A percentile compares a stretch with the other conserved stretches of the same genome.
Evolutionary conservation across 2,113 vertebrate species (phyloP).

Genomic region (Cranoglanis bouderius): DNA sequence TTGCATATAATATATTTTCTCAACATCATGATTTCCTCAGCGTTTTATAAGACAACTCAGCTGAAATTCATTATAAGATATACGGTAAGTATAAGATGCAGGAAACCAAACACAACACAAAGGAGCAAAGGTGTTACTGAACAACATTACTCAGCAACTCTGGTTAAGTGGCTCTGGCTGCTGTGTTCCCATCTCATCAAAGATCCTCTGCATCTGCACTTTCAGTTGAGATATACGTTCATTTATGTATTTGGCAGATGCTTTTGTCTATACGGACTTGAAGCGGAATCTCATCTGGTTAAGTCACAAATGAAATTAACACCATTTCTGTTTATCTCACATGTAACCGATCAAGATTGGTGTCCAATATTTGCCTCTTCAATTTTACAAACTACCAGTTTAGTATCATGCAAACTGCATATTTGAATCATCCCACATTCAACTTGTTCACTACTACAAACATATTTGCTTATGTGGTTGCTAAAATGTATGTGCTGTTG

Average conservation of each 20-base stretch:
- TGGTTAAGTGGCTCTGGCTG: not conserved
- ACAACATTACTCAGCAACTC: not conserved
- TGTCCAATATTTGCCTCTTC: not conserved
- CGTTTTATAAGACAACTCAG: constrained; percentile 12
- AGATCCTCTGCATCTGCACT: not conserved
- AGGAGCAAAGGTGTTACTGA: not conserved
- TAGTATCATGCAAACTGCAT: not conserved
- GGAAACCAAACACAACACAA: not conserved
- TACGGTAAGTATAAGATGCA: not conserved
- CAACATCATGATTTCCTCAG: not conserved
- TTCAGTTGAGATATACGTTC: not conserved
- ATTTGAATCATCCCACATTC: not conserved
- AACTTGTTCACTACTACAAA: not conserved
- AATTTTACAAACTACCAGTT: not conserved
- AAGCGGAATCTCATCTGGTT: not conserved
- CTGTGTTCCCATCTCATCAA: not conserved
- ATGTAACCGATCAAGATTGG: not conserved
- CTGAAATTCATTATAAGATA: not conserved
- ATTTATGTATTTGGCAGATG: not conserved
- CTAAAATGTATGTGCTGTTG: too few species aligned
- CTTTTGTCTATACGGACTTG: not conserved
- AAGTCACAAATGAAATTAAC: not conserved
- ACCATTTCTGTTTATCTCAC: not conserved
- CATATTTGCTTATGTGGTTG: too few species aligned
- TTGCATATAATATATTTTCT: not conserved